phyloP scores from a whole-genome alignment of 1,140 invertebrate species.

The Anadara kagoshimensis region DNA sequence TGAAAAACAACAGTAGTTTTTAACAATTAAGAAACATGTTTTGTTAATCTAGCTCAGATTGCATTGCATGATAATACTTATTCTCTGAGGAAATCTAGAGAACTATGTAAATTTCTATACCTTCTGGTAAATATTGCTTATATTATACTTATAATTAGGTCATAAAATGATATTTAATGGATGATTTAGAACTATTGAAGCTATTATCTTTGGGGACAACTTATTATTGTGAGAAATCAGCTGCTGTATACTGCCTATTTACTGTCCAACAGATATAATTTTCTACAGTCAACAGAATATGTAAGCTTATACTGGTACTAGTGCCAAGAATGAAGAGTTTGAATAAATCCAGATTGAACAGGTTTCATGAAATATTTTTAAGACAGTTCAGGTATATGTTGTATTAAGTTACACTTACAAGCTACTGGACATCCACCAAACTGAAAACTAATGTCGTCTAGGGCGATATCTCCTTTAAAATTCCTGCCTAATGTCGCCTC shows the following conservation, averaged over 20 bases:
- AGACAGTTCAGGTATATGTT: background rate
- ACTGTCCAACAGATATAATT: background rate
- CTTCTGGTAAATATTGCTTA: too few species aligned
- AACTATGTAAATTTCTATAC: too few species aligned
- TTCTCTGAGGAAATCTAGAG: too few species aligned
- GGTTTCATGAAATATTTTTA: too few species aligned
- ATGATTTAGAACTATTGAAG: background rate
- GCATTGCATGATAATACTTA: too few species aligned
- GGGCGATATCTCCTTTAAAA: slow-evolving; percentile 49
- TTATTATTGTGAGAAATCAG: background rate
- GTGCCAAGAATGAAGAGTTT: too few species aligned
- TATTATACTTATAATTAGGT: too few species aligned
- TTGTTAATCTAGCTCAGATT: too few species aligned
- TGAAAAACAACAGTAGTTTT: background rate
- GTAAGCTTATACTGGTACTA: background rate
- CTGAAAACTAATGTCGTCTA: slow-evolving; percentile 54
- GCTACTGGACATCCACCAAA: slow-evolving; percentile 25
- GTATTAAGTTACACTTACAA: background rate
- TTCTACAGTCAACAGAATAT: background rate
- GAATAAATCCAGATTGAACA: background rate
- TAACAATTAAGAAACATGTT: background rate
- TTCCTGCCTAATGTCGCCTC: slow-evolving; percentile 39
- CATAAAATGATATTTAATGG: background rate
- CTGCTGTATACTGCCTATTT: too few species aligned
- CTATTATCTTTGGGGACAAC: background rate